Evolutionary conservation across 2,888 invertebrate genomes (phyloP).

Genomic region (Noctua janthina): DNA sequence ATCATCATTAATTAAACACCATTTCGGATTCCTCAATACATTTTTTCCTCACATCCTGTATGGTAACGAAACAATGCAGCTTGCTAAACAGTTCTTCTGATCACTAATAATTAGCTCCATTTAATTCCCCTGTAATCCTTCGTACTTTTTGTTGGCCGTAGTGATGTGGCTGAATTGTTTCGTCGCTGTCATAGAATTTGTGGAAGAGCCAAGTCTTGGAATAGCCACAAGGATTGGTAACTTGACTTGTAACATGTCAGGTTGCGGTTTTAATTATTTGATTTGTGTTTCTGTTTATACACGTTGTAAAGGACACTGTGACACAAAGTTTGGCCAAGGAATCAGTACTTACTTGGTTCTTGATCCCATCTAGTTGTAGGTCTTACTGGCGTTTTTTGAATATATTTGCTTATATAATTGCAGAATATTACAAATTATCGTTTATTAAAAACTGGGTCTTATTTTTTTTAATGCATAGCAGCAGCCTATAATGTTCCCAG

Average conservation of each 20-base stretch:
- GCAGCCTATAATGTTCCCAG: too few relatives aligned
- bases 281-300: neutral
- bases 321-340: neutral
- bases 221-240: constrained; percentile 19
- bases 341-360: neutral
- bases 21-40: constrained; percentile 7
- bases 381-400: neutral
- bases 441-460: neutral
- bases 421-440: neutral
- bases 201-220: constrained; percentile 61
- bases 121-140: constrained; percentile 82
- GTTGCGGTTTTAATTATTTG: constrained; percentile 32
- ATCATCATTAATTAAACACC: constrained; percentile 12
- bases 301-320: neutral
- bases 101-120: constrained; percentile 80
- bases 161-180: constrained; percentile 76
- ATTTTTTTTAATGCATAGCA: too few relatives aligned
- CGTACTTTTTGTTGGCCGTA: constrained; percentile 76
- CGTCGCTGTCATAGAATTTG: constrained; percentile 43
- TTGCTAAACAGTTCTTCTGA: constrained; percentile 77
- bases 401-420: neutral
- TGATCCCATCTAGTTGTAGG: neutral
- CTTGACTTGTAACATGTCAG: constrained; percentile 2
- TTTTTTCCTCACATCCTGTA: constrained; percentile 59
- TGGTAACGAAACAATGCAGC: constrained; percentile 72